phyloP scores from a whole-genome alignment of 2,888 invertebrate genomes.

The Muscina levida region DNA sequence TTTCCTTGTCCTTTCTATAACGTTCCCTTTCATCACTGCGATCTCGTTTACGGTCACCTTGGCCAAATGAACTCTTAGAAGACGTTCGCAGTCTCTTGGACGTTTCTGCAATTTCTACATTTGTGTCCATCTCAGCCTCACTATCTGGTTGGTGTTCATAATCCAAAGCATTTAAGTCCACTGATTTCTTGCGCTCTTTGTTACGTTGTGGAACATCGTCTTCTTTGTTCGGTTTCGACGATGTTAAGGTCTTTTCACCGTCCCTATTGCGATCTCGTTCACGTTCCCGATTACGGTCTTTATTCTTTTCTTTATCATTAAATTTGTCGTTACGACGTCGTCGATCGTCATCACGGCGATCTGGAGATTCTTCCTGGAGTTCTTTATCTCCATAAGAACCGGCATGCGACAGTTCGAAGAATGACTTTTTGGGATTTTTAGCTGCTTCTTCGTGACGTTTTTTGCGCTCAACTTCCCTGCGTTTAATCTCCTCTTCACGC shows the following conservation, averaged over 20 bases:
- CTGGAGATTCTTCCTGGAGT: constrained; percentile 72
- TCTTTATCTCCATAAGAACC: constrained; percentile 76
- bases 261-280: constrained; percentile 58
- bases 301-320: constrained; percentile 63
- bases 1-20: constrained; percentile 43
- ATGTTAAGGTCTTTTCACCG: constrained; percentile 44
- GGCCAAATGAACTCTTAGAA: constrained; percentile 34
- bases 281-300: constrained; percentile 61
- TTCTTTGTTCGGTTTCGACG: constrained; percentile 57
- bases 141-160: constrained; percentile 84
- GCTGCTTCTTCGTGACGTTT: constrained; percentile 82
- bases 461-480: constrained; percentile 81
- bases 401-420: constrained; percentile 80
- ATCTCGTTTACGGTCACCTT: constrained; percentile 43
- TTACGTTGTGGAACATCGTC: constrained; percentile 49
- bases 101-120: constrained; percentile 26
- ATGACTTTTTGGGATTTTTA: constrained; percentile 79
- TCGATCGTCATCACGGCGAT: constrained; percentile 74
- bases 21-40: constrained; percentile 44
- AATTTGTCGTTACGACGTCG: constrained; percentile 75
- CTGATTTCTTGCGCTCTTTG: constrained; percentile 75
- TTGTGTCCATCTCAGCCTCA: constrained; percentile 74
- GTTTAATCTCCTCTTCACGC: constrained; percentile 82
- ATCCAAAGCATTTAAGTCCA: constrained; percentile 88
- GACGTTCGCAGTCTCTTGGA: constrained; percentile 16